Evolutionary conservation across 2,113 vertebrate species (phyloP).

Genomic region (Mormyrus lacerda): DNA sequence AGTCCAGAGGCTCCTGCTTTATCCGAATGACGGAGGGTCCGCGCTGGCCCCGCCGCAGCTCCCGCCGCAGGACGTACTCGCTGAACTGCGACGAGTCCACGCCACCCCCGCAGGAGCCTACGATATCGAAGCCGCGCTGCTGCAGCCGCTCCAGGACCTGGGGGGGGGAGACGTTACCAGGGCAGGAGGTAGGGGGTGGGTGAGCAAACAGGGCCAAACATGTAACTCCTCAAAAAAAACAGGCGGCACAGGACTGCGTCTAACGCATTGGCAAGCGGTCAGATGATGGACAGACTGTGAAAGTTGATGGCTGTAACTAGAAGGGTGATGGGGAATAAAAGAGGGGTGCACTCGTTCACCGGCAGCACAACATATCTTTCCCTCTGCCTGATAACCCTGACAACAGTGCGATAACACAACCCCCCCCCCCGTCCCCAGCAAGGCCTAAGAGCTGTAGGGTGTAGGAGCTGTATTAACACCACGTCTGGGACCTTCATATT

Average conservation of each 20-base stretch:
- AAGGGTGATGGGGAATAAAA: background rate
- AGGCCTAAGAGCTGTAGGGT: background rate
- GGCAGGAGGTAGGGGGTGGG: too few relatives aligned
- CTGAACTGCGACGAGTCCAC: constrained; percentile 94
- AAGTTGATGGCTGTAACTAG: background rate
- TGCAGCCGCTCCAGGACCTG: constrained; percentile 90
- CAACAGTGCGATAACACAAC: background rate
- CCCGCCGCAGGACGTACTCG: constrained; percentile 82
- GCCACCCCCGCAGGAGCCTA: constrained; percentile 85
- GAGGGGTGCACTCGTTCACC: background rate
- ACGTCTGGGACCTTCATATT: background rate
- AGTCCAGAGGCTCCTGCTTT: constrained; percentile 87
- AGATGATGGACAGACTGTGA: background rate
- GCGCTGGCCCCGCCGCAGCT: constrained; percentile 67
- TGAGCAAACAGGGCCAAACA: background rate
- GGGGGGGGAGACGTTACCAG: background rate
- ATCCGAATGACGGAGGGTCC: constrained; percentile 71
- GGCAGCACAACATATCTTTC: background rate
- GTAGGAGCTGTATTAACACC: background rate
- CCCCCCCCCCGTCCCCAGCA: background rate
- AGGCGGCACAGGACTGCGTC: background rate
- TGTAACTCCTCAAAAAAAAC: background rate
- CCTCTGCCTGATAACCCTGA: background rate
- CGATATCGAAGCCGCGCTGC: constrained; percentile 84
- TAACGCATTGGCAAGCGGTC: background rate